A percentile compares a stretch with the other conserved stretches of the same genome.
These are phyloP conservation scores for Galleria mellonella DNA, from an alignment of 1,140 invertebrate genomes.

Conservation along the genomic window DNA sequence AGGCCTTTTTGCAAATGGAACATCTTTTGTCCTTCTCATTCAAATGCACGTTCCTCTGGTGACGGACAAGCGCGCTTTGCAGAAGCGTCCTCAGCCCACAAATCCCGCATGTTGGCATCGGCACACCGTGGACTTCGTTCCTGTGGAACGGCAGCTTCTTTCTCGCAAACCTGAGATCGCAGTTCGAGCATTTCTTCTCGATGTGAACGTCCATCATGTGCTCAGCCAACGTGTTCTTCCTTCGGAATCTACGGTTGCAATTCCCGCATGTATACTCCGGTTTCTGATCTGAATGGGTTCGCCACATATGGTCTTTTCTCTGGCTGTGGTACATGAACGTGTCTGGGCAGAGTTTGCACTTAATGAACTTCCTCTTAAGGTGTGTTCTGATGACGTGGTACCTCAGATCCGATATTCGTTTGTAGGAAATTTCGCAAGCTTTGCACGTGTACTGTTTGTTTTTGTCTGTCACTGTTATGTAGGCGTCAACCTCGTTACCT, in stretches of 20 bases:
- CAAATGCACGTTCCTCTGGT: conserved; percentile 83
- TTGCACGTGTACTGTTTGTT: conserved; percentile 12
- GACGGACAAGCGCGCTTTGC: conserved; percentile 50
- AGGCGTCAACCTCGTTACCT: conserved; percentile 12
- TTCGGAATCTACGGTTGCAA: conserved; percentile 25
- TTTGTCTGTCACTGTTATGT: conserved; percentile 1
- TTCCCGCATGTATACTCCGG: conserved; percentile 10
- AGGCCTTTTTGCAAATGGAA: conserved; percentile 75
- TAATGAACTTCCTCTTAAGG: conserved; percentile 18
- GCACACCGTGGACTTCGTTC: conserved; percentile 16
- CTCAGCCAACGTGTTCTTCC: conserved; percentile 26
- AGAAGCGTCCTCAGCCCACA: conserved; percentile 13
- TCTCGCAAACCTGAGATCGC: conserved; percentile 9
- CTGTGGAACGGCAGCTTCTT: conserved; percentile 12
- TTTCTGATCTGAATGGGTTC: background rate
- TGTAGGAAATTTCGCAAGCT: conserved; percentile 15
- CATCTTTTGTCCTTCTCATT: conserved; percentile 83
- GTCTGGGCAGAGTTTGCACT: conserved; percentile 12
- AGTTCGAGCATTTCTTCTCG: conserved; percentile 15
- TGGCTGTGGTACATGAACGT: conserved; percentile 24
- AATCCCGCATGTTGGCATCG: conserved; percentile 15
- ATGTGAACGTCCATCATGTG: conserved; percentile 23
- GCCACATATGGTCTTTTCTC: conserved; percentile 10
- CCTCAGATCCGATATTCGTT: conserved; percentile 11
- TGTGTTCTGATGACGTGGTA: conserved; percentile 16